Conservation (phyloP, 2,797 vertebrate genomes). For the Syngnathus acus region DNA sequence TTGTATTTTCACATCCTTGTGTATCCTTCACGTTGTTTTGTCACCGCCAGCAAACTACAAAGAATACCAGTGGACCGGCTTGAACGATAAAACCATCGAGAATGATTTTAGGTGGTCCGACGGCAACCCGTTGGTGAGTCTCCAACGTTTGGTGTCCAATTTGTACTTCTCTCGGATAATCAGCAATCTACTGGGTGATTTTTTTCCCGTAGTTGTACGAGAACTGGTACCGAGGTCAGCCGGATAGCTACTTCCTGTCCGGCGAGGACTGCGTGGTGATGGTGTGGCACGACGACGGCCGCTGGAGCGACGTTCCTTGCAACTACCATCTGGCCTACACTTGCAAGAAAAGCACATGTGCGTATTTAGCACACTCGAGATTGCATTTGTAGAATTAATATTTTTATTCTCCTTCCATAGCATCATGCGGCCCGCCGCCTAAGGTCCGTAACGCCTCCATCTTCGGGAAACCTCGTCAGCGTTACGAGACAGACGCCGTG, state of each 20-base stretch:
- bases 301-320: constrained; percentile 93
- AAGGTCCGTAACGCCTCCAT: constrained; percentile 67
- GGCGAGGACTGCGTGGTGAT: constrained; percentile 96
- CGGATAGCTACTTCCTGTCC: constrained; percentile 92
- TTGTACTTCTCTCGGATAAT: not conserved
- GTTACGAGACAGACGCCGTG: constrained; percentile 74
- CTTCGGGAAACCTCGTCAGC: constrained; percentile 73
- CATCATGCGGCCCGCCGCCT: constrained; percentile 82
- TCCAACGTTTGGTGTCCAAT: not conserved
- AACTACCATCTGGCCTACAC: constrained; percentile 95
- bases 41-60: constrained; percentile 76
- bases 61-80: constrained; percentile 92
- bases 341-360: constrained; percentile 92
- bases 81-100: constrained; percentile 90
- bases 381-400: not conserved
- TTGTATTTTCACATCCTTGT: not conserved
- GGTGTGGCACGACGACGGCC: constrained; percentile 87
- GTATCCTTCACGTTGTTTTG: not conserved
- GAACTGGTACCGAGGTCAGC: constrained; percentile 90
- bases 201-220: constrained; percentile 77
- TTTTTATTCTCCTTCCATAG: constrained; percentile 47
- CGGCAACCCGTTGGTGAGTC: constrained; percentile 83
- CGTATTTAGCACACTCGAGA: constrained; percentile 37
- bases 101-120: constrained; percentile 94
- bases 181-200: not conserved